phyloP scores from a whole-genome alignment of 2,888 invertebrate species.

The Phyllotreta cruciferae region DNA sequence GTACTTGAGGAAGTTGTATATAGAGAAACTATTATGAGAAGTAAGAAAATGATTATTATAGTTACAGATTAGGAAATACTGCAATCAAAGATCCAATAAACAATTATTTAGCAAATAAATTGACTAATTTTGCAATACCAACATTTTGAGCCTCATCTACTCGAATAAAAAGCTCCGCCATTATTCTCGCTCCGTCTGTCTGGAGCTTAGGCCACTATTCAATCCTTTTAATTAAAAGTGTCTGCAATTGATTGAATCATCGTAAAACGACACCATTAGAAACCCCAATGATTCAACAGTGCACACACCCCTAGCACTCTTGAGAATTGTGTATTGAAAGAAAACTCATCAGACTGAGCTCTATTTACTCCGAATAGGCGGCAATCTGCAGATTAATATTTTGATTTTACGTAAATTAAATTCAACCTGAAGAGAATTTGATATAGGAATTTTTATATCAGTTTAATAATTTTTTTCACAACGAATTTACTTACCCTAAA shows the following conservation, averaged over 20 bases:
- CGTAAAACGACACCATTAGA: slow-evolving; percentile 41
- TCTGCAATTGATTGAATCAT: slow-evolving; percentile 40
- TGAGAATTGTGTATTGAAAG: slow-evolving; percentile 31
- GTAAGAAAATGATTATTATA: too few species aligned
- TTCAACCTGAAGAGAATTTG: too few species aligned
- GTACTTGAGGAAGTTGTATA: too few species aligned
- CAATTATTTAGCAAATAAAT: too few species aligned
- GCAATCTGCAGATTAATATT: slow-evolving; percentile 13
- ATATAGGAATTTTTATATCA: too few species aligned
- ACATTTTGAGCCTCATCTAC: too few species aligned
- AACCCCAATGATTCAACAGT: slow-evolving; percentile 36
- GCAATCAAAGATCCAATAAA: too few species aligned
- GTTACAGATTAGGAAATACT: too few species aligned
- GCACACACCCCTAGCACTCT: slow-evolving; percentile 39
- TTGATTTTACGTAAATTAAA: background rate
- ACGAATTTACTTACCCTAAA: background rate
- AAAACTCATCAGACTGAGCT: slow-evolving; percentile 34
- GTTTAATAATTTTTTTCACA: background rate
- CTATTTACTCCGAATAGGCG: slow-evolving; percentile 18
- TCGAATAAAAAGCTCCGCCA: too few species aligned
- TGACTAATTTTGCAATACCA: too few species aligned
- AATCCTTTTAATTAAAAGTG: slow-evolving; percentile 40
- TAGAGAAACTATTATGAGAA: too few species aligned
- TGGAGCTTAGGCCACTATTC: slow-evolving; percentile 27
- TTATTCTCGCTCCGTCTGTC: background rate